phyloP scores from a whole-genome alignment of 2,797 vertebrate species.

The Valencia hispanica region DNA sequence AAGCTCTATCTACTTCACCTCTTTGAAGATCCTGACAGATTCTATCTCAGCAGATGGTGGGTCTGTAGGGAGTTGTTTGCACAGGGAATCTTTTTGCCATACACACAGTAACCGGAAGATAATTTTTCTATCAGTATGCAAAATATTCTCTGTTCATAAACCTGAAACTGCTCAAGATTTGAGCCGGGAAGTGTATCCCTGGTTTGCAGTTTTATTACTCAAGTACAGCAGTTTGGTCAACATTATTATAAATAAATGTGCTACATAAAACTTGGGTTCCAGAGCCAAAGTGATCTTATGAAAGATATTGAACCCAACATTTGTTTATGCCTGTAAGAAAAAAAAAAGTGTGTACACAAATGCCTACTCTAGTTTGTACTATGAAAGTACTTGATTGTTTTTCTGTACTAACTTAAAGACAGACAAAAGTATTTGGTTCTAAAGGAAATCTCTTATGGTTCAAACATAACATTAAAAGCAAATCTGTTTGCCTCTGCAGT shows the following conservation, averaged over 20 bases:
- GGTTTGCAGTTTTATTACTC: too few species aligned
- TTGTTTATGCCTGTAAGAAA: background rate
- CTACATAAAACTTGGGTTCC: too few species aligned
- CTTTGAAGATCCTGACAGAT: slow-evolving; percentile 1
- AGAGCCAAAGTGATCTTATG: background rate
- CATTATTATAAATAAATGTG: too few species aligned
- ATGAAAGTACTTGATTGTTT: background rate
- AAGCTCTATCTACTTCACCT: background rate
- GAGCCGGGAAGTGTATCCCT: background rate
- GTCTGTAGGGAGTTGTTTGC: slow-evolving; percentile 1
- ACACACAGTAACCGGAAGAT: background rate
- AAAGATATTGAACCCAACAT: background rate
- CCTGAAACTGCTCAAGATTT: background rate
- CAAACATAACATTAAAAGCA: background rate
- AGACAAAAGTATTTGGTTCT: background rate
- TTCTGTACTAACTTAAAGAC: background rate
- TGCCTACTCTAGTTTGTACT: too few species aligned
- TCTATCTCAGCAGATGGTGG: slow-evolving; percentile 1
- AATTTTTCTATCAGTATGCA: background rate
- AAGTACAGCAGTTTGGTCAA: too few species aligned
- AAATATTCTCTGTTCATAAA: background rate
- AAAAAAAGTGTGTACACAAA: background rate
- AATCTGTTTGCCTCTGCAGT: too few species aligned
- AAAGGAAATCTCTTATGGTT: background rate
- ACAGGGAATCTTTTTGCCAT: background rate